Evolutionary conservation across 2,797 vertebrate species (phyloP).

Genomic region (Podargus strigoides): DNA sequence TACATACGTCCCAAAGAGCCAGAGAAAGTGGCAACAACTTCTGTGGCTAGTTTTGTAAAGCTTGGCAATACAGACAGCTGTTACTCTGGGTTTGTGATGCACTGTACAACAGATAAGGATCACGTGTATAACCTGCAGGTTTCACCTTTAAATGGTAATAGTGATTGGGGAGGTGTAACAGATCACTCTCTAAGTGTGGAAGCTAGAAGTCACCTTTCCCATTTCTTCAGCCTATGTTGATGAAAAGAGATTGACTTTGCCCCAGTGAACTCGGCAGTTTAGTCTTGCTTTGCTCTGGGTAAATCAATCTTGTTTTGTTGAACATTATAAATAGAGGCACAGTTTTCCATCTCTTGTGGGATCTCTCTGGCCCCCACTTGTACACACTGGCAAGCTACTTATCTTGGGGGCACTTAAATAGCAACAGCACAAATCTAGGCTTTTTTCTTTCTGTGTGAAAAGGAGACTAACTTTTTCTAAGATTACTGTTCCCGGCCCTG

Average conservation of each 20-base stretch:
- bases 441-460: background rate
- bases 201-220: background rate
- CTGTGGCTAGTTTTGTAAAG: background rate
- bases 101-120: background rate
- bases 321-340: background rate
- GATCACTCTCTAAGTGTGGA: background rate
- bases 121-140: background rate
- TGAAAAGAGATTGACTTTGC: background rate
- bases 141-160: background rate
- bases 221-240: background rate
- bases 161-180: background rate
- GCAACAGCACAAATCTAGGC: background rate
- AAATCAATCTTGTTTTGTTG: background rate
- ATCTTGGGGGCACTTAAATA: background rate
- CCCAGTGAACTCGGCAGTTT: background rate
- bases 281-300: background rate
- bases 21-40: background rate
- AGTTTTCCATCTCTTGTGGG: background rate
- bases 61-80: background rate
- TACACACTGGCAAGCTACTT: background rate
- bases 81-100: background rate
- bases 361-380: background rate
- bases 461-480: background rate
- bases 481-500: background rate
- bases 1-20: background rate